phyloP scores from a whole-genome alignment of 92 coral and sea anemone species.

The Paragorgia papillata region DNA sequence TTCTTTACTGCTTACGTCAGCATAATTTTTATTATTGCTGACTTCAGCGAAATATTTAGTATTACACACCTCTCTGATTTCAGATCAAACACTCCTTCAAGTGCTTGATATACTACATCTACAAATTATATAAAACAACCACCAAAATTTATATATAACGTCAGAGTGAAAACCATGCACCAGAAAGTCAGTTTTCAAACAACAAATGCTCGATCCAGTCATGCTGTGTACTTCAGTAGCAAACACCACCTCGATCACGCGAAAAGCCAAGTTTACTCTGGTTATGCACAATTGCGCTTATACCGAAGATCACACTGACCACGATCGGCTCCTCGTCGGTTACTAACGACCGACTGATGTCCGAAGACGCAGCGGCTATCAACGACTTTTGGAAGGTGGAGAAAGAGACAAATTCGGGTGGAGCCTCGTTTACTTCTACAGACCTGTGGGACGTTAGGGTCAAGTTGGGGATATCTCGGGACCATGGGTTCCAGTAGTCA shows the following conservation, averaged over 20 bases:
- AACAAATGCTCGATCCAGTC: too few relatives aligned
- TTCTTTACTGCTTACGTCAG: too few relatives aligned
- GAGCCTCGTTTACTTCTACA: conserved; percentile 45
- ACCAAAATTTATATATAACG: too few relatives aligned
- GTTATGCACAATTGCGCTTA: conserved; percentile 81
- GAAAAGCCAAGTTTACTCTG: conserved; percentile 94
- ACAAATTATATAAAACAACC: too few relatives aligned
- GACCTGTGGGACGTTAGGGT: conserved; percentile 75
- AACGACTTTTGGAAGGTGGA: conserved; percentile 67
- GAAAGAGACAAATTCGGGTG: conserved; percentile 62
- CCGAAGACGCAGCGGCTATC: conserved; percentile 71
- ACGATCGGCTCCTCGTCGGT: conserved; percentile 78
- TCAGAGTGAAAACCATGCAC: too few relatives aligned
- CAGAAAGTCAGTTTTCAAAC: too few relatives aligned
- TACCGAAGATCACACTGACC: conserved; percentile 73
- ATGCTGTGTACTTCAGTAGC: conserved; percentile 57
- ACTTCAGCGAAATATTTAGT: too few relatives aligned
- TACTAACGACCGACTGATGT: conserved; percentile 70
- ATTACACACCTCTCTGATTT: too few relatives aligned
- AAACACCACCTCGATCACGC: conserved; percentile 85
- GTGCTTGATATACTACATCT: too few relatives aligned
- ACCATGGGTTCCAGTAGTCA: conserved; percentile 99
- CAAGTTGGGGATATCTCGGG: conserved; percentile 76
- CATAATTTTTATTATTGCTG: too few relatives aligned
- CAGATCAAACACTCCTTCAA: too few relatives aligned